phyloP scores from a whole-genome alignment of 2,797 vertebrate species.

The Coracias cyanogaster region DNA sequence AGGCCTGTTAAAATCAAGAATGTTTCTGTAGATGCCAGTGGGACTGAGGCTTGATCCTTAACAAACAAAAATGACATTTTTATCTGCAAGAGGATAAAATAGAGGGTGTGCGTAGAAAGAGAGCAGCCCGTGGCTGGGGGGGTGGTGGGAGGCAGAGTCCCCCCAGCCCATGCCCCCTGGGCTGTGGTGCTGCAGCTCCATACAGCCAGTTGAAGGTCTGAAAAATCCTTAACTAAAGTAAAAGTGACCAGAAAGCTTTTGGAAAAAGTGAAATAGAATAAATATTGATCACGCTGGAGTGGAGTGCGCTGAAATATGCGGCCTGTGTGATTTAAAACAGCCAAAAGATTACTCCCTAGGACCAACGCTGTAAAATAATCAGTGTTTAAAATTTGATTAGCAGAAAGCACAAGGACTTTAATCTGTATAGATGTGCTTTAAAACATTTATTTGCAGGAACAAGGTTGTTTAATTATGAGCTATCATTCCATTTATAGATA shows the following conservation, averaged over 20 bases:
- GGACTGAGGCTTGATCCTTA: background rate
- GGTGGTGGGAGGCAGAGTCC: rapidly evolving
- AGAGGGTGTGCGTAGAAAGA: rapidly evolving
- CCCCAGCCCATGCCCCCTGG: background rate
- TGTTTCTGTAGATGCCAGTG: background rate
- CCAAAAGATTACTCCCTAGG: background rate
- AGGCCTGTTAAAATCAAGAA: background rate
- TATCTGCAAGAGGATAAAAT: background rate
- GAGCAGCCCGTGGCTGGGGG: rapidly evolving
- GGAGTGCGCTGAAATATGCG: constrained; percentile 2
- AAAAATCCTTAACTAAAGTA: background rate
- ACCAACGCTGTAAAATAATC: background rate
- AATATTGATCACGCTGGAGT: background rate
- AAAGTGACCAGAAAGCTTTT: background rate
- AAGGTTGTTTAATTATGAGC: constrained; percentile 39
- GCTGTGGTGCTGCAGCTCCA: background rate
- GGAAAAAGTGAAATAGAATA: background rate
- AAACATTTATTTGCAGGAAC: constrained; percentile 16
- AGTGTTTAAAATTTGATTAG: constrained; percentile 20
- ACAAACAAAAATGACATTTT: background rate
- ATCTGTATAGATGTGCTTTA: constrained; percentile 2
- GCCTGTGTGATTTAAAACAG: background rate
- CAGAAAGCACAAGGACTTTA: background rate
- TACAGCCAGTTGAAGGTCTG: rapidly evolving
- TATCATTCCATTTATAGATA: constrained; percentile 18